Evolutionary conservation across 30 jellyfish, hydroid and myxozoan species (phyloP), one percentile per base, ranked within the genome.

Genomic region (Rhopilema esculentum): DNA sequence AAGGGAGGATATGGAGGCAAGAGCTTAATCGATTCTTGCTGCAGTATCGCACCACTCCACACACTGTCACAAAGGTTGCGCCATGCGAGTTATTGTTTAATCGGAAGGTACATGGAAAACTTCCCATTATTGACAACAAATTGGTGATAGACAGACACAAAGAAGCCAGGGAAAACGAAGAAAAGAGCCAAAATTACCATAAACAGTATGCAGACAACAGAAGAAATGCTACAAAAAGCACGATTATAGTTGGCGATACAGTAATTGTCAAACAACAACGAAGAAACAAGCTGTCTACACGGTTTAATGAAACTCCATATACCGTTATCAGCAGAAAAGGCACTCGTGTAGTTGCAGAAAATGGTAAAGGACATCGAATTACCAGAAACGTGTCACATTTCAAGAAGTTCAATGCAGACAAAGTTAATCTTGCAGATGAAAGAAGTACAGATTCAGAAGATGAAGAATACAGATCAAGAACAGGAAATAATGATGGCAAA

Each of bases 1-100:
- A 87, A 87, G 70, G 78, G 22, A 87, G 29, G 48, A 70, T 48
- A 49, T 79, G 97, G 97, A 49, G 77, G 25, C 89, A 88, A 48
- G 96, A 87, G 64, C 27, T 76, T 17, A 17, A 49, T 19, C 82
- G 83, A 16, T 64, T 87, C 26, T 79, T 87, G 1, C 25, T 86
- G 16, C 77, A 85, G 21, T 63, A 75, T 75, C 64, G 72, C 23
- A 52, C 30, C 30, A 26, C 89, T 27, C 80, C 92, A 16, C 92
- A 83, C 49, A 22, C 77, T 27, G 68, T 77, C 4, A 83, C 85
- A 18, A 69, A 83, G n/a, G n/a, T n/a, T n/a, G n/a, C n/a, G n/a
- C n/a, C n/a, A n/a, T n/a, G n/a, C n/a, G n/a, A n/a, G n/a, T n/a
- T n/a, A n/a, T n/a, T n/a, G n/a, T n/a, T n/a, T n/a, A n/a, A n/a